These are phyloP conservation scores for Noctuana brunneofusca DNA, from an alignment of 2,888 invertebrate genomes.

Conservation along the genomic window DNA sequence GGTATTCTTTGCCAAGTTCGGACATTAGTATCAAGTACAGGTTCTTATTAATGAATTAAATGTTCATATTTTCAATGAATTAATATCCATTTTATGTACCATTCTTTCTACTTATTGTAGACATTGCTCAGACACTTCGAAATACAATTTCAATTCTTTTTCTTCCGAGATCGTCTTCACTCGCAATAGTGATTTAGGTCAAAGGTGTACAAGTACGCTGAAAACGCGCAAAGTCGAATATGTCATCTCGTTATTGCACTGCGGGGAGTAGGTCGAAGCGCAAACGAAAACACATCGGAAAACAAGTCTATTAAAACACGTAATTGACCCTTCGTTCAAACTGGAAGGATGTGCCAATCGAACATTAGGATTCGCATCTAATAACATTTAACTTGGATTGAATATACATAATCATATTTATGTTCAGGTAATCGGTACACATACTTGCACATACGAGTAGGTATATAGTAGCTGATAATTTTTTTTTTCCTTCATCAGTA, in stretches of 20 bases:
- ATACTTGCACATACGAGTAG: too few species aligned
- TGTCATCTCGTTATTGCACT: conserved; percentile 31
- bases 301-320: conserved; percentile 34
- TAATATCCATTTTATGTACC: too few species aligned
- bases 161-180: not conserved
- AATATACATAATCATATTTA: not conserved
- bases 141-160: conserved; percentile 7
- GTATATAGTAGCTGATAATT: too few species aligned
- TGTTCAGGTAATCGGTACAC: not conserved
- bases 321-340: conserved; percentile 32
- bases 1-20: too few species aligned
- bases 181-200: conserved; percentile 16
- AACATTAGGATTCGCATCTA: conserved; percentile 24
- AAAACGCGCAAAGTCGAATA: conserved; percentile 27
- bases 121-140: too few species aligned
- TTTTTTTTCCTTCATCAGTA: too few species aligned
- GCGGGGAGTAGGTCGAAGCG: conserved; percentile 32
- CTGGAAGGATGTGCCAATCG: conserved; percentile 32
- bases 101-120: too few species aligned
- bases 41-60: too few species aligned
- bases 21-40: too few species aligned
- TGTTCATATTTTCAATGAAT: too few species aligned
- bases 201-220: conserved; percentile 22
- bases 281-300: conserved; percentile 32
- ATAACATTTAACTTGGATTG: conserved; percentile 14